These are phyloP conservation scores for Holothuria scabra DNA, from an alignment of 53 echinoderm and acorn worm species.

Conservation along the genomic window DNA sequence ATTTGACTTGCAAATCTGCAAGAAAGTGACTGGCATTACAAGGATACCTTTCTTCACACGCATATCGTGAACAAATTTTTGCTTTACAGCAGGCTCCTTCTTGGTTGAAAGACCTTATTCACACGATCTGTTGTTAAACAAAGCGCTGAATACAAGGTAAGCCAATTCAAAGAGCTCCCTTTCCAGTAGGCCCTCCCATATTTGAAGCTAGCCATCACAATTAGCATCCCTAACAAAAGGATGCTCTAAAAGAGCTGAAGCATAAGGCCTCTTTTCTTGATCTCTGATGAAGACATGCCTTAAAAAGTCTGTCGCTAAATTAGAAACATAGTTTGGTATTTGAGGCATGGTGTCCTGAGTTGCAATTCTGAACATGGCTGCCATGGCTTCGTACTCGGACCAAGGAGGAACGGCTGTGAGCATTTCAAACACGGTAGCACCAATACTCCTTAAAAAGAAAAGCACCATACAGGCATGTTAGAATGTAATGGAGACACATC, in stretches of 20 bases:
- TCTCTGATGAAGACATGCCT: constrained; percentile 64
- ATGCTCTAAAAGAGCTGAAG: constrained; percentile 75
- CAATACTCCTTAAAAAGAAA: constrained; percentile 82
- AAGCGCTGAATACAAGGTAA: constrained; percentile 25
- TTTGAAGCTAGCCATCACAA: constrained; percentile 22
- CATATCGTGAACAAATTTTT: constrained; percentile 11
- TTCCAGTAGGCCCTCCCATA: background rate
- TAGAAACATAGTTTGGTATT: constrained; percentile 78
- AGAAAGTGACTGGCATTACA: too few relatives aligned
- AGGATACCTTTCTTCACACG: too few relatives aligned
- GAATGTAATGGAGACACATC: background rate
- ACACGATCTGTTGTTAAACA: background rate
- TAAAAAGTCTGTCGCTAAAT: constrained; percentile 76
- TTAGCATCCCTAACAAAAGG: constrained; percentile 70
- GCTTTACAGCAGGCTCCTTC: constrained; percentile 20
- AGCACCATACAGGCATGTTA: background rate
- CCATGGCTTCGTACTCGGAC: constrained; percentile 98
- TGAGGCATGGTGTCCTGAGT: constrained; percentile 78
- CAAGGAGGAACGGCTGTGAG: constrained; percentile 95
- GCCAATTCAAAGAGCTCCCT: background rate
- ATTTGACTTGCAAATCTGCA: too few relatives aligned
- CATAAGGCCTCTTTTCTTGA: constrained; percentile 75
- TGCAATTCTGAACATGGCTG: constrained; percentile 98
- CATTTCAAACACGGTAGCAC: constrained; percentile 99
- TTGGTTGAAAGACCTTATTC: constrained; percentile 24